Evolutionary conservation across 2,888 invertebrate genomes (phyloP).

Genomic region (Hypolimnas misippus): DNA sequence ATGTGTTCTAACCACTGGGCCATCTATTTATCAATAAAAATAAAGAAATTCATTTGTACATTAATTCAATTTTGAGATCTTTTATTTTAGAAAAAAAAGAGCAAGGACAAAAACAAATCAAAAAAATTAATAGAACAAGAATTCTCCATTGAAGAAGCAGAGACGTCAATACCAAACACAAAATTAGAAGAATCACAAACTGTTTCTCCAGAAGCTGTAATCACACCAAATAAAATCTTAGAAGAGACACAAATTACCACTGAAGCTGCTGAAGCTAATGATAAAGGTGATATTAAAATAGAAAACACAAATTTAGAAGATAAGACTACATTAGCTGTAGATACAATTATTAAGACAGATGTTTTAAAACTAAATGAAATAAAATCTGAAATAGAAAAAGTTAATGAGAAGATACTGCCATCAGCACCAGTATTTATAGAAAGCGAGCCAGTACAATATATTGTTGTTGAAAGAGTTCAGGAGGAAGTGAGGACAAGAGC

Average conservation of each 20-base stretch:
- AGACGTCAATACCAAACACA: constrained; percentile 9
- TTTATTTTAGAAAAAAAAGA: constrained; percentile 72
- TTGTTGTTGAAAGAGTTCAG: constrained; percentile 18
- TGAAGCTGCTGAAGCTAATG: not conserved
- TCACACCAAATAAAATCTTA: not conserved
- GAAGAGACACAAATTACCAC: not conserved
- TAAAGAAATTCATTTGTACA: too few species aligned
- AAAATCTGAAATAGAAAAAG: constrained; percentile 16
- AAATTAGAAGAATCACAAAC: not conserved
- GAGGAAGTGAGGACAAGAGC: constrained; percentile 46
- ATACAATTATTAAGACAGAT: not conserved
- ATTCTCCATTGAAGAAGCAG: not conserved
- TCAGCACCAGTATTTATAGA: constrained; percentile 67
- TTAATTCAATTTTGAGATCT: too few species aligned
- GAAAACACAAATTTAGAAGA: not conserved
- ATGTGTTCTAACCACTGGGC: too few species aligned
- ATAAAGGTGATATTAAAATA: not conserved
- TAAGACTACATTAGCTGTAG: not conserved
- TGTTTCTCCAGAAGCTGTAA: not conserved
- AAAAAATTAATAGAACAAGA: constrained; percentile 22
- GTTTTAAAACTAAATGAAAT: not conserved
- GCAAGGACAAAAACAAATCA: constrained; percentile 53
- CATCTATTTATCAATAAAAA: too few species aligned
- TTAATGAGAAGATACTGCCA: constrained; percentile 47
- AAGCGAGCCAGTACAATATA: constrained; percentile 23